Conservation (phyloP, 1,140 invertebrate genomes). For the Heliconius himera region DNA sequence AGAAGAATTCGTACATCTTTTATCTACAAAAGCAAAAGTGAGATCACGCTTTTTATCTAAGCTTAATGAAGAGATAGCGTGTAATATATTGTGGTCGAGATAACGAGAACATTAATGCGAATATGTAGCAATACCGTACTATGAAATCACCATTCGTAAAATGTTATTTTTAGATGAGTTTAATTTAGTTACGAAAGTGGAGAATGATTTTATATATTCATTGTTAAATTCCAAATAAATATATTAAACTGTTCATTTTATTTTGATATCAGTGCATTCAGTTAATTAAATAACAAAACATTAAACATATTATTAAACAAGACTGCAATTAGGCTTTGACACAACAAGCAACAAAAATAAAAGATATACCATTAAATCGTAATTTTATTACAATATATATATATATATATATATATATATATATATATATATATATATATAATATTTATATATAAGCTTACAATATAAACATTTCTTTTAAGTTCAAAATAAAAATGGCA, state of each 20-base stretch:
- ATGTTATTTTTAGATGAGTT: background rate
- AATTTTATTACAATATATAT: conserved; percentile 36
- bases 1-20: background rate
- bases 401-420: conserved; percentile 12
- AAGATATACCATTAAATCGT: conserved; percentile 41
- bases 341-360: conserved; percentile 45
- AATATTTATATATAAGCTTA: conserved; percentile 16
- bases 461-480: conserved; percentile 22
- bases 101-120: conserved; percentile 22
- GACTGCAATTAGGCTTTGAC: background rate
- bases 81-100: conserved; percentile 24
- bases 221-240: background rate
- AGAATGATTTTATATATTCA: too few species aligned
- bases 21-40: background rate
- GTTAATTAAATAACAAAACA: background rate
- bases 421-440: conserved; percentile 23
- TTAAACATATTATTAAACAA: background rate
- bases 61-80: conserved; percentile 31
- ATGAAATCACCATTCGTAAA: background rate
- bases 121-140: background rate
- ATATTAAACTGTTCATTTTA: background rate
- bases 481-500: background rate
- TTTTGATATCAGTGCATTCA: background rate
- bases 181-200: background rate
- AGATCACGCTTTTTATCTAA: conserved; percentile 33